Percentiles rank a stretch among this genome's conserved stretches.
Evolutionary conservation across 2,888 invertebrate species (phyloP).

Genomic region (Nomada ruficornis): DNA sequence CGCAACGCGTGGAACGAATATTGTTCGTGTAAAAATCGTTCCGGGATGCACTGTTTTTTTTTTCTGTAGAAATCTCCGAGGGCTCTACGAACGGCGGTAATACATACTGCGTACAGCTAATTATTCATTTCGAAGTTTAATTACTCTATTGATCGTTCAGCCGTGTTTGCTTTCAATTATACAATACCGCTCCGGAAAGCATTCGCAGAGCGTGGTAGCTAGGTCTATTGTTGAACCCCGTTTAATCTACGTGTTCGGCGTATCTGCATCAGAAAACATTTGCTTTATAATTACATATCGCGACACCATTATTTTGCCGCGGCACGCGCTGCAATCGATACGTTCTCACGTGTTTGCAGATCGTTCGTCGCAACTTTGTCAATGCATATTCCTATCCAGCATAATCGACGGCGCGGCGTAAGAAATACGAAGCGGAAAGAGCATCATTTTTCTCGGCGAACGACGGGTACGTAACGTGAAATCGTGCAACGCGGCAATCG

Average conservation of each 20-base stretch:
- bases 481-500: too few species aligned
- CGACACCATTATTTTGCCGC: not conserved
- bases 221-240: conserved; percentile 25
- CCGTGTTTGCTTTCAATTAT: conserved; percentile 57
- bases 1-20: too few species aligned
- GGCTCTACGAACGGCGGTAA: not conserved
- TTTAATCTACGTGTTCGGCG: conserved; percentile 14
- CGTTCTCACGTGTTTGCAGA: too few species aligned
- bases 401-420: too few species aligned
- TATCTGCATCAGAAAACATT: conserved; percentile 22
- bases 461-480: too few species aligned
- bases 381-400: too few species aligned
- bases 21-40: too few species aligned
- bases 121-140: conserved; percentile 55
- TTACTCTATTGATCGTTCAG: conserved; percentile 50
- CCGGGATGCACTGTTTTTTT: not conserved
- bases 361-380: too few species aligned
- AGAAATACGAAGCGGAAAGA: too few species aligned
- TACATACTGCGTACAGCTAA: not conserved
- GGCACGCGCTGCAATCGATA: too few species aligned
- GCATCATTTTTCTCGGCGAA: too few species aligned
- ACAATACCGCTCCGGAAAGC: conserved; percentile 35
- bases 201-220: not conserved
- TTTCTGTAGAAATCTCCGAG: conserved; percentile 6
- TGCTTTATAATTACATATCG: conserved; percentile 2